Percentiles rank a stretch among this genome's conserved stretches.
Evolutionary conservation across 2,888 invertebrate species (phyloP).

Genomic region (Colletes collaris): DNA sequence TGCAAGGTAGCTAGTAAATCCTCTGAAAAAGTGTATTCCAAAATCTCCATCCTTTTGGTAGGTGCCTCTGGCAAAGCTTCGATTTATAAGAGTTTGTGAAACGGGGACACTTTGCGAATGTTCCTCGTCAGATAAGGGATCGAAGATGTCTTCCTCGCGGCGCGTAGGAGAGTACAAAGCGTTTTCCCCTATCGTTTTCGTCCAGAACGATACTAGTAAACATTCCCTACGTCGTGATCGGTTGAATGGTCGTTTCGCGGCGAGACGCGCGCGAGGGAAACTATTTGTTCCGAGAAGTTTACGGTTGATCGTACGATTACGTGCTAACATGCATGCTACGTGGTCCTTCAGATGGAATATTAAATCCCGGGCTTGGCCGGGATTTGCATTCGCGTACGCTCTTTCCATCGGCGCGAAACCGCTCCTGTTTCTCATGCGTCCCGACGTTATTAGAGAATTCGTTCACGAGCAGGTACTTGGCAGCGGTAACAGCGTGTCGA

Average conservation of each 20-base stretch:
- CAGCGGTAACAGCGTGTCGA: conserved; percentile 40
- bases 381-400: conserved; percentile 28
- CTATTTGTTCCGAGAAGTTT: conserved; percentile 58
- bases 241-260: conserved; percentile 1
- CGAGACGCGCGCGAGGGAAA: conserved; percentile 42
- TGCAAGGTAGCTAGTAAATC: no score
- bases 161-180: not conserved
- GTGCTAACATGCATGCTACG: conserved; percentile 45
- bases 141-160: not conserved
- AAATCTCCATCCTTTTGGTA: no score
- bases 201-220: not conserved
- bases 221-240: not conserved
- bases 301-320: conserved; percentile 56
- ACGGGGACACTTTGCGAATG: no score
- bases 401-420: conserved; percentile 22
- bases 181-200: not conserved
- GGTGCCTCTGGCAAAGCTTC: no score
- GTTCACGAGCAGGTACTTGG: conserved; percentile 58
- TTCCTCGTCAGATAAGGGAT: not conserved
- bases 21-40: no score
- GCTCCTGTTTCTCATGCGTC: conserved; percentile 20
- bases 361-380: conserved; percentile 24
- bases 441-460: conserved; percentile 42
- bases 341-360: conserved; percentile 50
- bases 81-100: not conserved